Evolutionary conservation across 1,140 invertebrate genomes (phyloP), one percentile per base, ranked within the genome.

Genomic region (Papilio glaucus): DNA sequence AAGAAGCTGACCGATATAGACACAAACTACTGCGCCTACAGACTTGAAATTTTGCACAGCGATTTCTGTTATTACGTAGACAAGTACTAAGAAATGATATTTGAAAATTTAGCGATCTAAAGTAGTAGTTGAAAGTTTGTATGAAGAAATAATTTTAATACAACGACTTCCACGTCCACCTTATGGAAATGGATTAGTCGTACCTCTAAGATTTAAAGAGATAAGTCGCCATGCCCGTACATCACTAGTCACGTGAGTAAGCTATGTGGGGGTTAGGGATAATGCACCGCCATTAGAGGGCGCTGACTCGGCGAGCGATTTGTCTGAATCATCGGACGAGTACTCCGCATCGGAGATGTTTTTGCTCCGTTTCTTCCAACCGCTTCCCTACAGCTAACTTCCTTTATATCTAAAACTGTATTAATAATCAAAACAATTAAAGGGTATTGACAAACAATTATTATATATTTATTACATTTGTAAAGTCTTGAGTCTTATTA

Each of bases 241-340:
- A 6, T 39, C 18, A 41, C 62, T 21, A 67, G 37, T 39, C n/a
- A 67, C 18, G 18, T 24, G 15, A 26, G 53, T 42, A 67, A 67
- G 38, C 38, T 12, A 29, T 42, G 18, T 1, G 29, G 12, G 21
- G 37, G 39, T 9, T 8, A 21, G 21, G 63, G 63, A 42, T 67
- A 67, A 67, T 67, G 39, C 18, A 6, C 63, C 6, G 21, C 39
- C 39, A 68, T 68, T 68, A 68, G 63, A 12, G 39, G 39, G n/a
- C 63, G 37, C 62, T 41, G 41, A 67, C 9, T 67, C 38, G 21
- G 21, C 63, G 15, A 49, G 18, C 45, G 18, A 49, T 49, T 49
- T 49, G 18, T 41, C 63, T 21, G 18, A 67, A 41, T 26, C 63
- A 41, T 67, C 42, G 15, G 37, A 67, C 38, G 37, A 49, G 15